Evolutionary conservation across 92 coral and sea anemone species (phyloP), one percentile per base, ranked within the genome.

Genomic region (Heteractis magnifica): DNA sequence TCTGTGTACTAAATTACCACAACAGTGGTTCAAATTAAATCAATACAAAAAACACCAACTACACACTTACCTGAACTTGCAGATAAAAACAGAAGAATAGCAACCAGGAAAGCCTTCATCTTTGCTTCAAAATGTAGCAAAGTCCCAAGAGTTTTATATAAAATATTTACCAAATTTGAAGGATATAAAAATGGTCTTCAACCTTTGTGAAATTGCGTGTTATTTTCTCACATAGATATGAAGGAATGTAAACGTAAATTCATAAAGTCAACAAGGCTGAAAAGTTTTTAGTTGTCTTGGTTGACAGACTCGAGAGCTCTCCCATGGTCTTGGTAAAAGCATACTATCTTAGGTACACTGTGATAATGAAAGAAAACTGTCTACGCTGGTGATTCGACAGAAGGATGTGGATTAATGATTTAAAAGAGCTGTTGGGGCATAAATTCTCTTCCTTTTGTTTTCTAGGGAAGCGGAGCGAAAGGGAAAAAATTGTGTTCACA

Each of bases 181-280:
- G 64, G 64, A 58, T 34, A 34, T 34, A 34, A 1, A 58, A 58
- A 58, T 58, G 13, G 13, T n/a, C 64, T 58, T 58, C 16, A 58
- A 58, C 64, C 16, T 58, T 15, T 10, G 6, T 4, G 0, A 76
- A 51, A 12, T 78, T 56, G 71, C 71, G 20, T 78, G 70, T 79
- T n/a, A n/a, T 79, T 48, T 10, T 14, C 20, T 48, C 72, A 4
- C 82, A 14, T 64, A 44, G 74, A 23, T 59, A 56, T 59, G 10
- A 26, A 79, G 82, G 82, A 79, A 79, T 79, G 82, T 79, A 71
- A 79, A 79, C 74, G 64, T 0, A 26, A 8, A 41, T 23, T 62
- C 3, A 12, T 51, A 44, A 79, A 76, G 64, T 14, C 44, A 76
- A 76, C 58, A 76, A 53, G 16, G 41, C n/a, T 76, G 79, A 76